Evolutionary conservation across 1,140 invertebrate species (phyloP).

Genomic region (Chironomus tepperi): DNA sequence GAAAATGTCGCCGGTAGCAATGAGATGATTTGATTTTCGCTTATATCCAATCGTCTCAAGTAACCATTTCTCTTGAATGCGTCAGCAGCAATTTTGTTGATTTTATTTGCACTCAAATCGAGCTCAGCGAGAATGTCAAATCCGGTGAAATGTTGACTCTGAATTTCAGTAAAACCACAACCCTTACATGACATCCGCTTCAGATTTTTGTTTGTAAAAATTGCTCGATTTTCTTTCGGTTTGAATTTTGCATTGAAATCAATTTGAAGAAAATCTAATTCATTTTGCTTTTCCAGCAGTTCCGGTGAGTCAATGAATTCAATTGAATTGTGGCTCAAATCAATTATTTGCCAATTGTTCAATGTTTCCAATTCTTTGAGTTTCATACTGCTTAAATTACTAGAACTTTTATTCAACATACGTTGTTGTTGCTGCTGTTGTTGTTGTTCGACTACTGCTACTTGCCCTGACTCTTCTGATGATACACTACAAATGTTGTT

Average conservation of each 20-base stretch:
- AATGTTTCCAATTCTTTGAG: background rate
- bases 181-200: background rate
- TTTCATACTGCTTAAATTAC: background rate
- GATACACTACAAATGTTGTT: background rate
- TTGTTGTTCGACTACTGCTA: no score
- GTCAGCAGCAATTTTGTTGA: background rate
- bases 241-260: background rate
- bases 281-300: background rate
- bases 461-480: background rate
- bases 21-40: background rate
- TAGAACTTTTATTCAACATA: slow-evolving; percentile 5
- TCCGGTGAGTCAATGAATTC: background rate
- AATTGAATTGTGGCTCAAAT: slow-evolving; percentile 23
- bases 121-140: background rate
- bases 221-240: background rate
- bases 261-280: background rate
- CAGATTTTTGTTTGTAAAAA: background rate
- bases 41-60: background rate
- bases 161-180: slow-evolving; percentile 4
- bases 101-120: background rate
- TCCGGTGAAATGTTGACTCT: background rate
- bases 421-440: background rate
- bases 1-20: background rate
- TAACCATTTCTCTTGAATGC: background rate
- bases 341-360: slow-evolving; percentile 16